phyloP scores from a whole-genome alignment of 2,113 vertebrate species.

The Nerophis ophidion region DNA sequence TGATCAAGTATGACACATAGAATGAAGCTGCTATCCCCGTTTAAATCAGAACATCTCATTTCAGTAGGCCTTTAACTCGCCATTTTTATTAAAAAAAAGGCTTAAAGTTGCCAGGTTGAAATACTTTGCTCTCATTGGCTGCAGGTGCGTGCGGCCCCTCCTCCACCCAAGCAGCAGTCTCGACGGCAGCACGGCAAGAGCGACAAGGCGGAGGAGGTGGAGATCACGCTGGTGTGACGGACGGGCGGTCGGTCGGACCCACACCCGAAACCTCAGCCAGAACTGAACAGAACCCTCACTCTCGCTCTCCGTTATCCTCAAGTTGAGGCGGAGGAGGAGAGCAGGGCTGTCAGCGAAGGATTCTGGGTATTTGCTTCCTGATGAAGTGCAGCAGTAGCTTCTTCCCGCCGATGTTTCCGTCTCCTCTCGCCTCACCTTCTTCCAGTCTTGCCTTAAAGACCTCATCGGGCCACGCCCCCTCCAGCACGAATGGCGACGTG shows the following conservation, averaged over 20 bases:
- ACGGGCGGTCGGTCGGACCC: constrained; percentile 12
- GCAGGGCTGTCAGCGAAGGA: constrained; percentile 17
- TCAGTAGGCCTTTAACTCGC: too few species aligned
- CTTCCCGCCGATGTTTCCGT: constrained; percentile 9
- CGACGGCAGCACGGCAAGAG: constrained; percentile 84
- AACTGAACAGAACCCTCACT: constrained; percentile 26
- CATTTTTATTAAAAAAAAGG: too few species aligned
- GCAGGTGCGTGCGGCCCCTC: constrained; percentile 94
- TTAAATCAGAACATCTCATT: too few species aligned
- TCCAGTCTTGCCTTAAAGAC: constrained; percentile 69
- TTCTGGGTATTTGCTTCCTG: constrained; percentile 41
- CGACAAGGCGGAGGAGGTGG: constrained; percentile 94
- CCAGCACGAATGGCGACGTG: constrained; percentile 5
- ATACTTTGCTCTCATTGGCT: neutral
- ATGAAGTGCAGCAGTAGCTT: constrained; percentile 47
- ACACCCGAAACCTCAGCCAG: constrained; percentile 13
- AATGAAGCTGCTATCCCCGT: too few species aligned
- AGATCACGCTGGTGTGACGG: constrained; percentile 92
- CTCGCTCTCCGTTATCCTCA: constrained; percentile 28
- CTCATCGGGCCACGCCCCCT: constrained; percentile 40
- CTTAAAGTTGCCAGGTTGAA: too few species aligned
- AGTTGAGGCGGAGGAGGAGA: constrained; percentile 28
- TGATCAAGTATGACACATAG: too few species aligned
- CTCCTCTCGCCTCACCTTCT: constrained; percentile 22
- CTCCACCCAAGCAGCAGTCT: constrained; percentile 87